These are phyloP conservation scores for Sapajus apella DNA, from an alignment of 2,113 vertebrate genomes.

Conservation along the genomic window DNA sequence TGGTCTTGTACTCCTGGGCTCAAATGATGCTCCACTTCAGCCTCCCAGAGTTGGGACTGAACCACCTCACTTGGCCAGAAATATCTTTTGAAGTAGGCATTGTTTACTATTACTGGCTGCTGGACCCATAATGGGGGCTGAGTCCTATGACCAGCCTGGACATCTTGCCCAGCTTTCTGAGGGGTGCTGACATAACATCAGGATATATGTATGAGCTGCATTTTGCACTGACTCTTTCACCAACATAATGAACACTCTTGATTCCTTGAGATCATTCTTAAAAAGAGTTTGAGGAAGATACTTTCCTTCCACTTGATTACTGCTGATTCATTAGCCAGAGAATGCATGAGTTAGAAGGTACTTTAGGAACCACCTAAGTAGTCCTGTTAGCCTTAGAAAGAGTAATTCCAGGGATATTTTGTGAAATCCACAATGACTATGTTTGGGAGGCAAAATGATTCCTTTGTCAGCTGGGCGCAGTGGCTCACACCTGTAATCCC, in stretches of 20 bases:
- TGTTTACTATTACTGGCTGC: background rate
- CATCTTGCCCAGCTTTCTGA: background rate
- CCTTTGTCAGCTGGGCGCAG: background rate
- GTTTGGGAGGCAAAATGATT: background rate
- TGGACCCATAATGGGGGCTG: background rate
- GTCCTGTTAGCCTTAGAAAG: background rate
- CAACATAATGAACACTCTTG: background rate
- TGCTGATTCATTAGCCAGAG: background rate
- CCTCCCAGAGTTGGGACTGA: no score
- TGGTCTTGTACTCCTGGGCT: no score
- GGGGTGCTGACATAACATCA: background rate
- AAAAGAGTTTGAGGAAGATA: background rate
- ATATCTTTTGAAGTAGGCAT: background rate
- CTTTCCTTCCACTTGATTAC: background rate
- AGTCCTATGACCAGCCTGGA: background rate
- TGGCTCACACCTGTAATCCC: background rate
- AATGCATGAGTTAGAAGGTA: background rate
- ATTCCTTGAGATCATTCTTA: background rate
- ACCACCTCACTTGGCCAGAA: background rate
- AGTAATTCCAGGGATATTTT: background rate
- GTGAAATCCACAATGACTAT: background rate
- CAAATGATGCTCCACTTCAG: no score
- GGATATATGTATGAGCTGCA: no score
- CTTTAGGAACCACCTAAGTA: background rate
- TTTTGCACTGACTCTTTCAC: background rate